These are phyloP conservation scores for Trissolcus basalis DNA, from an alignment of 1,140 invertebrate genomes.

Conservation along the genomic window DNA sequence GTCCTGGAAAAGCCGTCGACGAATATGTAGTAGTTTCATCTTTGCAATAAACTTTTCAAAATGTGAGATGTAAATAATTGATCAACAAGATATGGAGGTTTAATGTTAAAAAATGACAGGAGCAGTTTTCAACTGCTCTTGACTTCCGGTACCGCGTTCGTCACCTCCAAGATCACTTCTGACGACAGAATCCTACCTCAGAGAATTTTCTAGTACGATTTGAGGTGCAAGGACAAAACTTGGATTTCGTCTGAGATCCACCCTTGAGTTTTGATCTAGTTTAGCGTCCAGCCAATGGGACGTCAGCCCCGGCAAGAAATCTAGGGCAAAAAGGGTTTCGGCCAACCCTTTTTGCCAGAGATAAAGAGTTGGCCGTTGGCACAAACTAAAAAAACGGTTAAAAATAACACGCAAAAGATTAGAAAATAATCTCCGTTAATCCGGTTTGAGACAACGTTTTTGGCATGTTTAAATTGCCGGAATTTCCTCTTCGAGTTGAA, in stretches of 20 bases:
- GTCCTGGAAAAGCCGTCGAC: neutral
- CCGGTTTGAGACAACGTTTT: conserved; percentile 8
- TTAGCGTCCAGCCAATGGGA: conserved; percentile 67
- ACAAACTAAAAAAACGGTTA: conserved; percentile 14
- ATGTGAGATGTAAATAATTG: neutral
- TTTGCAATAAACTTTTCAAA: too few relatives aligned
- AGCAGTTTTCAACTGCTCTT: neutral
- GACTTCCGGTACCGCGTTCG: neutral
- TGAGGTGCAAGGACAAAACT: conserved; percentile 24
- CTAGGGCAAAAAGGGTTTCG: conserved; percentile 59
- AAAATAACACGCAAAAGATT: conserved; percentile 1
- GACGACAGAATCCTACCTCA: neutral
- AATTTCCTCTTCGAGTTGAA: too few relatives aligned
- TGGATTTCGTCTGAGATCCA: conserved; percentile 55
- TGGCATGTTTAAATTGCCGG: too few relatives aligned
- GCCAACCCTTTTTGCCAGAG: conserved; percentile 50
- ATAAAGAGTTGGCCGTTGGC: conserved; percentile 26
- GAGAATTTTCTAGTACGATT: too few relatives aligned
- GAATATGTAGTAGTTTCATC: neutral
- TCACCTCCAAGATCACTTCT: conserved; percentile 15
- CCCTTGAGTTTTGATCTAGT: conserved; percentile 65
- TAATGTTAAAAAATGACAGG: neutral
- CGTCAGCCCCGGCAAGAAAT: conserved; percentile 42
- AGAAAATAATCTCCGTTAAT: too few relatives aligned
- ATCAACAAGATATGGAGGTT: too few relatives aligned